Evolutionary conservation across 2,113 vertebrate genomes (phyloP), one percentile per base, ranked within the genome.

Genomic region (Pollimyrus isidori): DNA sequence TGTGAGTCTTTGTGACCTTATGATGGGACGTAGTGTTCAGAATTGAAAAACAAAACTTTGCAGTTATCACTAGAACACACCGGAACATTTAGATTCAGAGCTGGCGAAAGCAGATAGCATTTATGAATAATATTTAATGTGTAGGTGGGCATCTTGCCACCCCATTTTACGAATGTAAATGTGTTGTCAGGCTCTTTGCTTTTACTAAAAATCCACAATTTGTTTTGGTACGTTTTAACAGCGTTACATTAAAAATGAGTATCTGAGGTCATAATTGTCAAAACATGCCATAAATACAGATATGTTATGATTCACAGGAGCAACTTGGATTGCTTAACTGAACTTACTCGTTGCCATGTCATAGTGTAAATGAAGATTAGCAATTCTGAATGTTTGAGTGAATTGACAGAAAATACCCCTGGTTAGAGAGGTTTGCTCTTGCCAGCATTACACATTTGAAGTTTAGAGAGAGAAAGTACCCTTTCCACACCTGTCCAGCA

Each of bases 371-470:
- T 65, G 48, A 35, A 88, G 48, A 3, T 76, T 35, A 62, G 80
- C 15, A 1, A n/a, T 52, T 76, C 35, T 62, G 56, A 65, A n/a
- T 62, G 35, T 87, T n/a, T 21, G 21, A 46, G 17, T 62, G 13
- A 89, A 52, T 13, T 76, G 62, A 80, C 85, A 76, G 48, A 90
- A 42, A 87, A 80, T 53, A 89, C 45, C 23, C 3, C 13, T 73
- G 83, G 89, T 85, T 56, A 86, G 17, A 49, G 89, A 86, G 56
- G 17, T 89, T 49, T 58, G 23, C 21, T 46, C 85, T 48, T 23
- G 65, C 58, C 48, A 46, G 65, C 13, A 5, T 26, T 6, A 80
- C 45, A 35, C 45, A 10, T 53, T 89, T 10, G 21, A 73, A 50
- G 84, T 69, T 52, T 56, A 48, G 26, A 80, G 84, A 3, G 65